Conservation (phyloP, 2,797 vertebrate species). For the Taeniopygia guttata region DNA sequence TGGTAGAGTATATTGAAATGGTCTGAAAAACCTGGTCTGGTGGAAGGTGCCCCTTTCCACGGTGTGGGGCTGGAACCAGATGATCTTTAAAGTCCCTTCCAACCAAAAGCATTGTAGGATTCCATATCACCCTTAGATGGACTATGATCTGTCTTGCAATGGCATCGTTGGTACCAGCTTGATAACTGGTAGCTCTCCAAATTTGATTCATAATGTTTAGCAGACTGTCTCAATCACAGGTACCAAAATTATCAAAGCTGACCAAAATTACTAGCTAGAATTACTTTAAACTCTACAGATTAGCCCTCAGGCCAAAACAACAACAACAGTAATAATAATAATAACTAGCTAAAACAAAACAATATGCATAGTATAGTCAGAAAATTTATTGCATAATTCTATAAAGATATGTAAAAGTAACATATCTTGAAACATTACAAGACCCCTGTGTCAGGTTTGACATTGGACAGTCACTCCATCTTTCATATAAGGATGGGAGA, state of each 20-base stretch:
- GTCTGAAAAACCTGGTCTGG: not conserved
- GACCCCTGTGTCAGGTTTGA: not conserved
- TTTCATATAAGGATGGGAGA: not conserved
- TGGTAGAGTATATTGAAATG: rapidly evolving
- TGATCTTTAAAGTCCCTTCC: not conserved
- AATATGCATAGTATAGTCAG: not conserved
- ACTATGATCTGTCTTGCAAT: not conserved
- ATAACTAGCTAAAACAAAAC: not conserved
- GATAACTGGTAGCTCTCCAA: not conserved
- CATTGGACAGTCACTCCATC: not conserved
- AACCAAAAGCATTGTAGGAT: not conserved
- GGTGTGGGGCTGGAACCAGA: not conserved
- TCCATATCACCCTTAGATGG: not conserved
- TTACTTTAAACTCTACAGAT: not conserved
- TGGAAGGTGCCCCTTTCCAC: not conserved
- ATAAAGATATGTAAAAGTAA: not conserved
- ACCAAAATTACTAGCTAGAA: not conserved
- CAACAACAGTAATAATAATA: not conserved
- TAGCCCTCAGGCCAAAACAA: rapidly evolving
- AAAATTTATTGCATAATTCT: rapidly evolving
- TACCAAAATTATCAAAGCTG: not conserved
- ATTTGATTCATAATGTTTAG: not conserved
- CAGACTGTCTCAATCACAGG: not conserved
- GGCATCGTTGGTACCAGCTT: rapidly evolving
- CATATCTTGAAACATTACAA: not conserved